Evolutionary conservation across 2,888 invertebrate genomes (phyloP), one percentile per base, ranked within the genome.

Genomic region (Chrysolina haemoptera): DNA sequence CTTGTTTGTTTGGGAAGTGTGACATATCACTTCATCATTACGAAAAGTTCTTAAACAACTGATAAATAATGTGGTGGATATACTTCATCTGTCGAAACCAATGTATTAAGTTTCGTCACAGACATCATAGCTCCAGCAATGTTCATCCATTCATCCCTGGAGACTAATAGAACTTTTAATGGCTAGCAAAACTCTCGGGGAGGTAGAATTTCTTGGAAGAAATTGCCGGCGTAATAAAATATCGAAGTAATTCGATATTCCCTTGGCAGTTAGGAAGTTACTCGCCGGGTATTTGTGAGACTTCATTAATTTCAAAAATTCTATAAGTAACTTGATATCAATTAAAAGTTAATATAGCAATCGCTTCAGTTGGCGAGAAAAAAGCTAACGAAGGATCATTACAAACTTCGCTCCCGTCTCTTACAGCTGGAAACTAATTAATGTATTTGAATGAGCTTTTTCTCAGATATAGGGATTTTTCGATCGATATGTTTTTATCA

Each of bases 341-440:
- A 59, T 59, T 59, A 59, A 59, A 59, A 59, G 59, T 59, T 59
- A 59, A 59, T 59, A 59, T 59, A 35, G 59, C 59, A 59, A 59
- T 59, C 59, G 59, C 59, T 22, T 53, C 59, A 59, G 27, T 59
- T 59, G 14, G 35, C 59, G 35, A 35, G 59, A 59, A 59, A 59
- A 59, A 59, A 16, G 14, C 59, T 71, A 71, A 75, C 70, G 74
- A 74, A 70, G 16, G 64, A 63, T 70, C 74, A 66, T 74, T 74
- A 74, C 18, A 64, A 70, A 74, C 14, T 70, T 70, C 70, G 65
- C 70, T 59, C 18, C 35, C 62, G 59, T 59, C 35, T 27, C n/a
- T n/a, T 9, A 10, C 22, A 35, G 14, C 27, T 35, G 35, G 35
- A 14, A 59, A 59, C 35, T 35, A 27, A 59, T 59, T 59, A 59